Conservation (phyloP, 1,140 invertebrate genomes). For the Chironomus tepperi region DNA sequence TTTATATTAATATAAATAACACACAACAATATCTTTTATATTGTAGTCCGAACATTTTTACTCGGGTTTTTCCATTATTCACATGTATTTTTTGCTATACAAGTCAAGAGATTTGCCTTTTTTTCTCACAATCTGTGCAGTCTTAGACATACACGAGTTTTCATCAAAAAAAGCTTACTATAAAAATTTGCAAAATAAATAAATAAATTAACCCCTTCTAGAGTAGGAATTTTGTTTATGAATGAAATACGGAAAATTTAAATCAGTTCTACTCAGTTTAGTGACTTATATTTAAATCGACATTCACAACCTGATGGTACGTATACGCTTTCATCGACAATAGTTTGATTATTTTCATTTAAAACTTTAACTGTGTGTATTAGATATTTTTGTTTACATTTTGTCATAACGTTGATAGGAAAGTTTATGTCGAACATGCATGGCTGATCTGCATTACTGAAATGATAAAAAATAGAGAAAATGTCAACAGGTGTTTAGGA, state of each 20-base stretch:
- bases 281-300: not conserved
- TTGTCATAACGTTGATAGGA: not conserved
- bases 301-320: not conserved
- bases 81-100: not conserved
- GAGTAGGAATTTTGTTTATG: not conserved
- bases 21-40: too few species aligned
- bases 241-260: not conserved
- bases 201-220: too few species aligned
- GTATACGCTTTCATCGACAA: not conserved
- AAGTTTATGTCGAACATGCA: not conserved
- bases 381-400: conserved; percentile 18
- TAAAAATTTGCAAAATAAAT: too few species aligned
- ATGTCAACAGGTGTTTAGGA: not conserved
- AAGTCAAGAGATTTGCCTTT: not conserved
- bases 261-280: not conserved
- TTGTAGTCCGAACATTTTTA: not conserved
- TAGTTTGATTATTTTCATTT: not conserved
- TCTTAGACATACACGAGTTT: too few species aligned
- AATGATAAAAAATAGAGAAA: not conserved
- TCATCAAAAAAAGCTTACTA: too few species aligned
- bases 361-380: not conserved
- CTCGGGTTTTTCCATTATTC: conserved; percentile 6
- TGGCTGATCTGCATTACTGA: not conserved
- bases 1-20: too few species aligned
- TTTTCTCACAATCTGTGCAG: not conserved